Evolutionary conservation across 2,113 vertebrate species (phyloP), one percentile per base, ranked within the genome.

Genomic region (Motacilla tschutschensis): DNA sequence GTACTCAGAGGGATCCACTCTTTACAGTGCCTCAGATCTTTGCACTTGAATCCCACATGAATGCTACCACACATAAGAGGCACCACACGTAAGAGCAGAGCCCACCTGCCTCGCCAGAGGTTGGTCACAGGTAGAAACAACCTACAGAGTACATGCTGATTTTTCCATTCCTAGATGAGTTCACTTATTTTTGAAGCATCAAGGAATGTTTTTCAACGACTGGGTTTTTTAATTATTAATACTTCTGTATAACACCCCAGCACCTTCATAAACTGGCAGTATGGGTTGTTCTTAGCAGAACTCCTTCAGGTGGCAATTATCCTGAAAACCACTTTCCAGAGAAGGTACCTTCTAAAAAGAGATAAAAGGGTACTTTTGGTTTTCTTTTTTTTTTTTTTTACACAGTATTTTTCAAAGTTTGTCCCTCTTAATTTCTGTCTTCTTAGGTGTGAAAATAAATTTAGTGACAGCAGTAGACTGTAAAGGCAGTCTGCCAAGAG

Each of bases 401-500:
- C 3, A 36, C 4, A 31, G 12, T 79, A 71, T 87, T 87, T 78
- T 76, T 57, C 50, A 33, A 70, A 33, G 51, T 47, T 89, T 70
- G 31, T 71, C 12, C 36, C 3, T 83, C 58, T 57, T 82, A 41
- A 51, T 85, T 79, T 93, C n/a, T 66, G 24, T 55, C 28, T 12
- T 57, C 58, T 70, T 57, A 66, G 33, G 59, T 46, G 21, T 87
- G 69, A 78, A 87, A 89, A 92, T 57, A 88, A 83, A 55, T 60
- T 41, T 64, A 60, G 59, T 41, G 46, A 70, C 46, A 83, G 46
- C 65, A 89, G 35, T 18, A 84, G 69, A 43, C 55, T 70, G 19
- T 59, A 82, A 82, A 91, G 87, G 43, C 67, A 89, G 48, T 16
- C 62, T 83, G 70, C 71, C 85, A 89, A 78, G 25, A 69, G 79